phyloP scores from a whole-genome alignment of 2,113 vertebrate species.

The Aramus guarauna region DNA sequence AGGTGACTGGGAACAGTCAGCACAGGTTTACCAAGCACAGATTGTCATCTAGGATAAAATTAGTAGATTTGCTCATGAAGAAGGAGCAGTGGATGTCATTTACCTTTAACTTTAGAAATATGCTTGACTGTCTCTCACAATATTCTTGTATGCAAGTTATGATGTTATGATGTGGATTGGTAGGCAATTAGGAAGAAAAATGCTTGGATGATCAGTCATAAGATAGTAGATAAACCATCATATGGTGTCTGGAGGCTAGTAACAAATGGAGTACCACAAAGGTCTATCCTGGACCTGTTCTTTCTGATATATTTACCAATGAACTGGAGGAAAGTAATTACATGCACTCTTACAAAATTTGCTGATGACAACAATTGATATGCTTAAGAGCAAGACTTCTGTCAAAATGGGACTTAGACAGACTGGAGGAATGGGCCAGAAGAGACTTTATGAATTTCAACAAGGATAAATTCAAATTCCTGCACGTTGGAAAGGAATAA shows the following conservation, averaged over 20 bases:
- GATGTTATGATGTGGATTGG: neutral
- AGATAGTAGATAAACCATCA: neutral
- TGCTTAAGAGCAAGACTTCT: neutral
- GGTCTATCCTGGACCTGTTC: neutral
- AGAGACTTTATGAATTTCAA: neutral
- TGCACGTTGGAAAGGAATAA: neutral
- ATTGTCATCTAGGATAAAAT: neutral
- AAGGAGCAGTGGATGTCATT: neutral
- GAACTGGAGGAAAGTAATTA: neutral
- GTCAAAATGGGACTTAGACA: neutral
- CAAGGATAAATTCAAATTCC: neutral
- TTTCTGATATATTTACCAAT: neutral
- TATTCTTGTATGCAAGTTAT: neutral
- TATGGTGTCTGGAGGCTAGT: neutral
- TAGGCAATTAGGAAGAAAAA: neutral
- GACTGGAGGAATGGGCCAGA: neutral
- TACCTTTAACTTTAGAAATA: neutral
- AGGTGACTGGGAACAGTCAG: neutral
- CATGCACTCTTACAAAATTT: neutral
- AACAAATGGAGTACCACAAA: neutral
- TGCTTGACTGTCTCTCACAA: neutral
- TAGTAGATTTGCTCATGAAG: neutral
- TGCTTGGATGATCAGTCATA: neutral
- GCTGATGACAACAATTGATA: neutral
- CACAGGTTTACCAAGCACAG: accelerated